Evolutionary conservation across 2,797 vertebrate genomes (phyloP), one percentile per base, ranked within the genome.

Genomic region (Siniperca scherzeri): DNA sequence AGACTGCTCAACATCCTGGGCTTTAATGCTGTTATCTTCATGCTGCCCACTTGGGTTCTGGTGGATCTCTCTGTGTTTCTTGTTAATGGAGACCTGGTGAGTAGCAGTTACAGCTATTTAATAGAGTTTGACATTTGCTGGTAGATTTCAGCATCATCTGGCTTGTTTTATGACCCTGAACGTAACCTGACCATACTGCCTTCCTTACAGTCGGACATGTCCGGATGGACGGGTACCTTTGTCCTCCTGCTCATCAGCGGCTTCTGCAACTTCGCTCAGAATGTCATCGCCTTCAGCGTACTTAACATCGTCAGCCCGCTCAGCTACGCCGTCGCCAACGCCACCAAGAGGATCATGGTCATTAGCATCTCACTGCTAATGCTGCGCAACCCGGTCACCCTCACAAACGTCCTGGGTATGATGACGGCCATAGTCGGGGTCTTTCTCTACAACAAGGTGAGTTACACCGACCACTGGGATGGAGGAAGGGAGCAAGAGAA

Each of bases 191-290:
- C 17, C 4, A 1, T 2, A 0, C 65, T n/a, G 17, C 30, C 50
- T 7, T 40, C 55, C 25, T 73, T 21, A 9, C 1, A 99, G 99
- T 89, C 96, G 4, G 96, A 95, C 0, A 21, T 97, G 76, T 95
- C 97, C 0, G 96, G 91, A 17, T 97, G 96, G 97, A 93, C 96
- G 5, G 94, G 97, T 81, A 99, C 97, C 0, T 88, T 99, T 1
- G 62, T 99, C 87, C 97, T 99, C 61, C 95, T 99, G 12, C 90
- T 98, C 38, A 94, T 99, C 94, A 99, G 98, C 1, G 99, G 99
- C 11, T 98, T 99, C 93, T 99, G 99, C 89, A 99, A 99, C 94
- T 98, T 99, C 40, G 98, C 99, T 60, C 99, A 99, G 94, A 99
- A 99, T 0, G 97, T 99, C 82, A 98, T 99, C 6, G 99, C 99